Evolutionary conservation across 1,140 invertebrate species (phyloP).

Genomic region (Chrysopa pallens): DNA sequence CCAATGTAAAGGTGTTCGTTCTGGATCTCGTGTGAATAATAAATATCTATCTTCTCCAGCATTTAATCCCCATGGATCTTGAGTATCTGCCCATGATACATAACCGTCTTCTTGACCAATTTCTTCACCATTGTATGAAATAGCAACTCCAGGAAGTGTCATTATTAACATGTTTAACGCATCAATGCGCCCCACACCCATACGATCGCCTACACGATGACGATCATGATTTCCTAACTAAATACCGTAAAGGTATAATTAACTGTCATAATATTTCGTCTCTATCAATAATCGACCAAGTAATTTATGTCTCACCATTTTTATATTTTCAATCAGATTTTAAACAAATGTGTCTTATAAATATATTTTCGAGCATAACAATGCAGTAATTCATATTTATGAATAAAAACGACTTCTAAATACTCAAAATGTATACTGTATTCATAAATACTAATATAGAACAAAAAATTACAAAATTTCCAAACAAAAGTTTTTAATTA

Average conservation of each 20-base stretch:
- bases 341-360: too few relatives aligned
- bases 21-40: slow-evolving; percentile 28
- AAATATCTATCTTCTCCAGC: slow-evolving; percentile 14
- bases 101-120: slow-evolving; percentile 35
- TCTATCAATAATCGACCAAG: background rate
- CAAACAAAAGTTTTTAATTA: too few relatives aligned
- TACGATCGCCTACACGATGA: slow-evolving; percentile 30
- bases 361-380: too few relatives aligned
- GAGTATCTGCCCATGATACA: slow-evolving; percentile 9
- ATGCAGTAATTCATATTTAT: too few relatives aligned
- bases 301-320: too few relatives aligned
- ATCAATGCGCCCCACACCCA: slow-evolving; percentile 42
- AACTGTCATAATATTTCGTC: too few relatives aligned
- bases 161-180: slow-evolving; percentile 38
- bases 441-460: too few relatives aligned
- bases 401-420: too few relatives aligned
- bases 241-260: too few relatives aligned
- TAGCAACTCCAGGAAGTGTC: slow-evolving; percentile 41
- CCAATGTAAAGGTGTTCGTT: slow-evolving; percentile 43
- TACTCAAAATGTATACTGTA: too few relatives aligned
- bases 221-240: slow-evolving; percentile 34
- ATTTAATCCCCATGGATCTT: slow-evolving; percentile 13
- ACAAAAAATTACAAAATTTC: too few relatives aligned
- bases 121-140: slow-evolving; percentile 58
- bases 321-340: too few relatives aligned